These are phyloP conservation scores for Aratinga solstitialis DNA, from an alignment of 2,797 vertebrate genomes.

Conservation along the genomic window DNA sequence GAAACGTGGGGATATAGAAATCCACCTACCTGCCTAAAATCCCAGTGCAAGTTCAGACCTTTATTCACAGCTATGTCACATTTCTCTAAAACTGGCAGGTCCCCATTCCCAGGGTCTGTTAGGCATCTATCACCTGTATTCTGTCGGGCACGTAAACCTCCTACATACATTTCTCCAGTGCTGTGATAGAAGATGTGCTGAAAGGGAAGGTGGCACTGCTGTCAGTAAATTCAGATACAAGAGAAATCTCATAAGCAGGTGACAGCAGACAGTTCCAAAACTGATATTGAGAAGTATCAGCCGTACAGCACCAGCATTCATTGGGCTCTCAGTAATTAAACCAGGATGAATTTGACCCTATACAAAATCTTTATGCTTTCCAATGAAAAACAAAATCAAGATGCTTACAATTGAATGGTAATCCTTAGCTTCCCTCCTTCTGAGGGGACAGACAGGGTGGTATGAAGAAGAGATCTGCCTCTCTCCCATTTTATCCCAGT, in stretches of 20 bases:
- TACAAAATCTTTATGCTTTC: background rate
- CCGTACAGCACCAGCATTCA: background rate
- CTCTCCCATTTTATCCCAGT: background rate
- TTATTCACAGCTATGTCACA: background rate
- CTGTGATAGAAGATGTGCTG: conserved; percentile 39
- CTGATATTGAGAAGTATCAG: background rate
- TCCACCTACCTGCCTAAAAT: conserved; percentile 49
- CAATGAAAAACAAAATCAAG: background rate
- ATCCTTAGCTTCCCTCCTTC: background rate
- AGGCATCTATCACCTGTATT: background rate
- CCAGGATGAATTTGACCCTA: background rate
- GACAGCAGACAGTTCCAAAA: background rate
- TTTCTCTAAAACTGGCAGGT: conserved; percentile 4
- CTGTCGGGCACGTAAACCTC: background rate
- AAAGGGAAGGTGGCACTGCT: background rate
- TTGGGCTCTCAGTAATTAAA: background rate
- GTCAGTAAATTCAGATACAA: background rate
- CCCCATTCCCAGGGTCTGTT: background rate
- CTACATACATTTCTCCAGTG: conserved; percentile 38
- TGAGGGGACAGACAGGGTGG: background rate
- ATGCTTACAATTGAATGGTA: background rate
- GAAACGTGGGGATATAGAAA: background rate
- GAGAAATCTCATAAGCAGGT: background rate
- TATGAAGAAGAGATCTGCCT: background rate
- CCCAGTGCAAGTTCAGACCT: conserved; percentile 19